A percentile compares a stretch with the other conserved stretches of the same genome.
phyloP scores from a whole-genome alignment of 2,113 vertebrate species.

The Megatriorchis doriae region DNA sequence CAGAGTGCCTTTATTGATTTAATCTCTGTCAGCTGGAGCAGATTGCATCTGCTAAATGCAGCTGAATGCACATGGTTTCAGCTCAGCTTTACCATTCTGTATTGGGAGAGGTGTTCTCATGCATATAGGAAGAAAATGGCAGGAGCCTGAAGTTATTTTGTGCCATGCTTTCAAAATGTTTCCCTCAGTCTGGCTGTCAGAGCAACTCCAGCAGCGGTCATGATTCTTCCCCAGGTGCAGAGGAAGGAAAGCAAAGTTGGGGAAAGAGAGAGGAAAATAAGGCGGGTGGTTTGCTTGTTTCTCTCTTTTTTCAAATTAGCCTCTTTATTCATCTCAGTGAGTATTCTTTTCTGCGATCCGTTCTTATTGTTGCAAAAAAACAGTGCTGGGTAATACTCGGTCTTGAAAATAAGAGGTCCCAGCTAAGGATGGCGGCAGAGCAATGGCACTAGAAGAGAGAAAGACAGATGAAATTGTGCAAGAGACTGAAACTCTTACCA shows the following conservation, averaged over 20 bases:
- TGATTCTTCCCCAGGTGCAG: background rate
- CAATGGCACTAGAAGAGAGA: background rate
- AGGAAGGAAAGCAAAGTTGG: background rate
- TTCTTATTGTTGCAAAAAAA: background rate
- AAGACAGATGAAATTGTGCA: background rate
- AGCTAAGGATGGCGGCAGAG: background rate
- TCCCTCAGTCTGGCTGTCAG: background rate
- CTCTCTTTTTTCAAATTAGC: background rate
- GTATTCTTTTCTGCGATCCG: background rate
- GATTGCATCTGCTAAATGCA: background rate
- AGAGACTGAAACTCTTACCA: background rate
- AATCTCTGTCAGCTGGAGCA: background rate
- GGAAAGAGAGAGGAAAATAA: background rate
- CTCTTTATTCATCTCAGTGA: background rate
- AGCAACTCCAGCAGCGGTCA: background rate
- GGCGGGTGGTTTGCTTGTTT: background rate
- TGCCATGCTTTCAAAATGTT: background rate
- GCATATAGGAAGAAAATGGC: background rate
- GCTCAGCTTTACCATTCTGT: background rate
- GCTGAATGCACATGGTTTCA: background rate
- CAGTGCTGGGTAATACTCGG: background rate
- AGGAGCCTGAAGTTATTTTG: background rate
- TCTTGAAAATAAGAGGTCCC: background rate
- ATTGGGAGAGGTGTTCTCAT: background rate
- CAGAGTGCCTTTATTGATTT: background rate